Conservation (phyloP, 2,888 invertebrate species). For the Phengaris alcon region DNA sequence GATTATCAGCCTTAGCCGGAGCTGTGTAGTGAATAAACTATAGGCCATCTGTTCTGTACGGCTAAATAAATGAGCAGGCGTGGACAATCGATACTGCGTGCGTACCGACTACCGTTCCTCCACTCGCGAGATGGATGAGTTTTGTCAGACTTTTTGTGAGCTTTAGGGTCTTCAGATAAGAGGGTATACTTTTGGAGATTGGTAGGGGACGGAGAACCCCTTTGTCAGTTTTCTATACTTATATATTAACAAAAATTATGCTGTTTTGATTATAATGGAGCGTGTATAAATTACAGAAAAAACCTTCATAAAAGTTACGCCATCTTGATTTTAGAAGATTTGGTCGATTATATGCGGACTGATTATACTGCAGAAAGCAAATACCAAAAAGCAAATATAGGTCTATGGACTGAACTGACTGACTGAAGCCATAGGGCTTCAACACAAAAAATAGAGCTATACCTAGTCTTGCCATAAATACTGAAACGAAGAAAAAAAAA, state of each 20-base stretch:
- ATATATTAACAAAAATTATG: neutral
- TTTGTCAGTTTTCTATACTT: neutral
- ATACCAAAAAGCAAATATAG: too few species aligned
- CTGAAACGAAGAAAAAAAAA: too few species aligned
- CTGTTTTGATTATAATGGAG: neutral
- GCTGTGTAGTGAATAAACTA: conserved; percentile 17
- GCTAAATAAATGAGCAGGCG: conserved; percentile 26
- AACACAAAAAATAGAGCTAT: too few species aligned
- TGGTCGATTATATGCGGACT: neutral
- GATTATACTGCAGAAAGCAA: too few species aligned
- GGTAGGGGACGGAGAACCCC: conserved; percentile 11
- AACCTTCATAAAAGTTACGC: too few species aligned
- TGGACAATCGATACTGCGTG: conserved; percentile 14
- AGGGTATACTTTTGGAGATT: conserved; percentile 25
- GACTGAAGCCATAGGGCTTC: too few species aligned
- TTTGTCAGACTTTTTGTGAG: conserved; percentile 23
- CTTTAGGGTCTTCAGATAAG: conserved; percentile 12
- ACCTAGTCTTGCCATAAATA: too few species aligned
- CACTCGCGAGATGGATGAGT: conserved; percentile 17
- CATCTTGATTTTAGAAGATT: too few species aligned
- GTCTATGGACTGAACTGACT: too few species aligned
- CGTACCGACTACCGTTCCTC: neutral
- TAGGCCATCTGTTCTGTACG: conserved; percentile 15
- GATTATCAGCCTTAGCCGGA: neutral
- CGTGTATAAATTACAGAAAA: neutral